A percentile compares a stretch with the other conserved stretches of the same genome.
Conservation (phyloP, 2,888 invertebrate genomes). For the Phyllotreta cruciferae region DNA sequence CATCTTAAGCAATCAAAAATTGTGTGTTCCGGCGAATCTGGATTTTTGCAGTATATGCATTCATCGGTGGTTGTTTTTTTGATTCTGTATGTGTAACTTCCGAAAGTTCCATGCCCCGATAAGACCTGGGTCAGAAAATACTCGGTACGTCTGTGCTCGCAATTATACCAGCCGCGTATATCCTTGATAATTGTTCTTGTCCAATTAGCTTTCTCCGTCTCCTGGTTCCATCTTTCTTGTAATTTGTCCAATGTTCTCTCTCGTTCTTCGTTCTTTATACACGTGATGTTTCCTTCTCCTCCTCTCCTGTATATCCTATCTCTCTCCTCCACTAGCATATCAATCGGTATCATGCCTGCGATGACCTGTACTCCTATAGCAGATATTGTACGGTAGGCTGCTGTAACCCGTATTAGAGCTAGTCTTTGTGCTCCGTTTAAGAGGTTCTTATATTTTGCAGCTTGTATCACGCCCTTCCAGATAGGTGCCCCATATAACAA, state of each 20-base stretch:
- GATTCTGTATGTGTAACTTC: not conserved
- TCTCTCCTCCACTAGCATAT: not conserved
- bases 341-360: not conserved
- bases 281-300: not conserved
- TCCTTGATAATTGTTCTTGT: not conserved
- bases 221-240: not conserved
- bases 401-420: not conserved
- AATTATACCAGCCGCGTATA: not conserved
- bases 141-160: not conserved
- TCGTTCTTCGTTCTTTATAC: not conserved
- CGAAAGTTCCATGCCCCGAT: not conserved
- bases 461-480: not conserved
- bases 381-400: not conserved
- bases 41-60: not conserved
- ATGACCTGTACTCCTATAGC: not conserved
- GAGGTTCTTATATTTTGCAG: not conserved
- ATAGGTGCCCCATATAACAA: not conserved
- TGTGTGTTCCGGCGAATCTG: not conserved
- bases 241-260: not conserved
- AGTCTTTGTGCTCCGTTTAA: not conserved
- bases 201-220: not conserved
- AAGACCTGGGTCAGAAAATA: constrained; percentile 3
- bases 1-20: not conserved
- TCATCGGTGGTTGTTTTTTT: not conserved
- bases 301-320: too few species aligned